Base-by-base conservation (phyloP, 2,888 invertebrate species). In the Pomacea canaliculata region DNA sequence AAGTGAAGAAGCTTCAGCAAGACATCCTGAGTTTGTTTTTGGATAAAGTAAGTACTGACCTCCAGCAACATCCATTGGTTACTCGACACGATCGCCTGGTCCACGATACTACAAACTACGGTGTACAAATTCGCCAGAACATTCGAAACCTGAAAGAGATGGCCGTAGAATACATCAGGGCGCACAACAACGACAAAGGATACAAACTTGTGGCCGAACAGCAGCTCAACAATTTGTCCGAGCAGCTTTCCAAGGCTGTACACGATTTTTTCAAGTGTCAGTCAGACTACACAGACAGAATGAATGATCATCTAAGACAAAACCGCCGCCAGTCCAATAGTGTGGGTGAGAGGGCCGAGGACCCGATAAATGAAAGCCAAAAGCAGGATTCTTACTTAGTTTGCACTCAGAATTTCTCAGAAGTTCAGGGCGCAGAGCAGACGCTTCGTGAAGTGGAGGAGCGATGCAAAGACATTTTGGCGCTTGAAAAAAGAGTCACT, bases 211-310 rank as follows among this genome's bases (percentile, higher is more conserved):
- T 82, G 23, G 60, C 70, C 65, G 76, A 74, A 16, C 80, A 83
- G 27, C 82, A 83, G 70, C 37, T 83, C 46, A 80, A 76, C 16
- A 77, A 85, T 69, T 77, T 87, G n/a, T 77, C 81, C 16, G 76
- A 79, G 46, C 83, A 83, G 65, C 78, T 85, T 16, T 82, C 83
- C 68, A 79, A 78, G 72, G 74, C 81, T 10, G 82, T 84, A 68
- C 83, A 86, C 78, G 82, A 83, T 46, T 86, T 83, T 65, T 80
- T 84, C 48, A 82, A 77, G 59, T 82, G 82, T 69, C 87, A 87
- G 71, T 84, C 85, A 9, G 84, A 84, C 63, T 86, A 87, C 71
- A 81, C 85, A 66, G 85, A 86, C 37, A 85, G 84, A 76, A 85
- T 86, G 71, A 82, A 86, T 78, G 81, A 82, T 27, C 78, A 84